A percentile compares a stretch with the other conserved stretches of the same genome.
These are phyloP conservation scores for Eupsilia transversa DNA, from an alignment of 2,888 invertebrate species.

Conservation along the genomic window DNA sequence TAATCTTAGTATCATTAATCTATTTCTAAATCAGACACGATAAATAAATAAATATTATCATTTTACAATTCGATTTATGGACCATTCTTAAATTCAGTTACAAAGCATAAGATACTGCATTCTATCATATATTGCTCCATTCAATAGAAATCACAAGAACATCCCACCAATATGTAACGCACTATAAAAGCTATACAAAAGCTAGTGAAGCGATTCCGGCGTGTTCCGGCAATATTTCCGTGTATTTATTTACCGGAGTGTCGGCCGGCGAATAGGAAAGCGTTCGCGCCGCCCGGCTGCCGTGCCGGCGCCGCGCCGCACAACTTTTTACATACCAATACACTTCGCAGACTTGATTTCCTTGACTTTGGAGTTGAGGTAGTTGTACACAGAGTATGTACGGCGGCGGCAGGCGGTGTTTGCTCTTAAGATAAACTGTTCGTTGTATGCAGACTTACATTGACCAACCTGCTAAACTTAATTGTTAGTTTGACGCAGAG, in stretches of 20 bases:
- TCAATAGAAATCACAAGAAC: background rate
- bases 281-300: conserved; percentile 16
- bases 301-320: conserved; percentile 20
- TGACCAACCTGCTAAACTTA: background rate
- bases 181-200: conserved; percentile 26
- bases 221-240: conserved; percentile 39
- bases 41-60: background rate
- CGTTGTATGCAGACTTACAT: background rate
- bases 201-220: conserved; percentile 21
- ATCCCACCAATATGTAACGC: background rate
- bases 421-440: conserved; percentile 1
- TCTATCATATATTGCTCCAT: background rate
- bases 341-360: conserved; percentile 65
- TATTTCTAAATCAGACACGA: background rate
- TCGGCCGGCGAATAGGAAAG: conserved; percentile 64
- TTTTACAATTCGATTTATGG: background rate
- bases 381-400: conserved; percentile 16
- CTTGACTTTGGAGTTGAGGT: conserved; percentile 52
- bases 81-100: background rate
- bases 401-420: background rate
- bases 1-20: background rate
- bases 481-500: too few relatives aligned
- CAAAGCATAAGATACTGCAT: background rate
- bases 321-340: conserved; percentile 70
- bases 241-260: conserved; percentile 49